These are phyloP conservation scores for Trachurus trachurus DNA, from an alignment of 2,797 vertebrate genomes.

Conservation along the genomic window DNA sequence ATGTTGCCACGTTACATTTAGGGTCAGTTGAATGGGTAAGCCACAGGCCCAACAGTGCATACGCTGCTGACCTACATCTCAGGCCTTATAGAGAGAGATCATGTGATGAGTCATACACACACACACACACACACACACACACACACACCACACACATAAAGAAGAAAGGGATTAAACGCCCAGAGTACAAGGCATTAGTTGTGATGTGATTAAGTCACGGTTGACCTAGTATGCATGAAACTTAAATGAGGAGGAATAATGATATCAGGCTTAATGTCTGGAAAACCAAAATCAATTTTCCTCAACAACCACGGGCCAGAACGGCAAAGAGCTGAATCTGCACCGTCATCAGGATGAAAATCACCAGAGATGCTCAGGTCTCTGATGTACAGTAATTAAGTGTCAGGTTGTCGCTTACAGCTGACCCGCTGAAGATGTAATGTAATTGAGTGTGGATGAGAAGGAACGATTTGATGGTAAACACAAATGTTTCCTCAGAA, in stretches of 20 bases:
- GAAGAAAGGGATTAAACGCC: slow-evolving; percentile 41
- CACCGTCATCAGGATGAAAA: slow-evolving; percentile 19
- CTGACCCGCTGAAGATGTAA: slow-evolving; percentile 40
- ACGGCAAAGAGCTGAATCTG: neutral
- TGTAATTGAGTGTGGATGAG: slow-evolving; percentile 22
- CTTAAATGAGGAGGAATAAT: slow-evolving; percentile 47
- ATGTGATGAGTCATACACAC: slow-evolving; percentile 49
- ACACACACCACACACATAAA: slow-evolving; percentile 17
- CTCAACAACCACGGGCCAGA: neutral
- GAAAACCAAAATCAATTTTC: slow-evolving; percentile 17
- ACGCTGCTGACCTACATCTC: slow-evolving; percentile 75
- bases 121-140: slow-evolving; percentile 7
- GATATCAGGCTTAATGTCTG: neutral
- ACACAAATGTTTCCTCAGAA: neutral
- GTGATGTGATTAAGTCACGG: slow-evolving; percentile 46
- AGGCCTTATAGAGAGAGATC: slow-evolving; percentile 36
- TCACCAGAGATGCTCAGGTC: slow-evolving; percentile 44
- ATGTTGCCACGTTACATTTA: slow-evolving; percentile 47
- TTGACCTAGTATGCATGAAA: slow-evolving; percentile 46
- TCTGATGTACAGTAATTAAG: slow-evolving; percentile 53
- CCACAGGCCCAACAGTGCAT: slow-evolving; percentile 27
- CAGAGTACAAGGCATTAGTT: slow-evolving; percentile 6
- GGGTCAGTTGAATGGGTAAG: slow-evolving; percentile 34
- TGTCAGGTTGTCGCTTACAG: slow-evolving; percentile 42
- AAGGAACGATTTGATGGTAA: slow-evolving; percentile 27